These are phyloP conservation scores for Chiridota heheva DNA, from an alignment of 35 echinoderm and acorn worm species.

Conservation along the genomic window DNA sequence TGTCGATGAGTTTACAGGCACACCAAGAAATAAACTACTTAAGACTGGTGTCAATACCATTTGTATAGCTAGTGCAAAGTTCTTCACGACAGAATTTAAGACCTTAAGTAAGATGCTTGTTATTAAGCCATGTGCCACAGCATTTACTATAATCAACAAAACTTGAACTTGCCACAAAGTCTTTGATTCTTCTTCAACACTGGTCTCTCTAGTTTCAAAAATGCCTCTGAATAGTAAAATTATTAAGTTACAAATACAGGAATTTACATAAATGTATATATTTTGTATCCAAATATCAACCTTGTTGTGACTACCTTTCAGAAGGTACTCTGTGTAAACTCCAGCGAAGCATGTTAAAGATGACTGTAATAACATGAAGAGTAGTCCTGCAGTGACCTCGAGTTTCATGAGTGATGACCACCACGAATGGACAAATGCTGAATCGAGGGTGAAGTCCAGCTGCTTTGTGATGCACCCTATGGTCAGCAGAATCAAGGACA, in stretches of 20 bases:
- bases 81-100: slow-evolving; percentile 96
- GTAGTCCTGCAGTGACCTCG: not conserved
- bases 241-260: slow-evolving; percentile 61
- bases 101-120: slow-evolving; percentile 78
- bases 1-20: slow-evolving; percentile 47
- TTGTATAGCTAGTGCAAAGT: slow-evolving; percentile 81
- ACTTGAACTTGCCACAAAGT: slow-evolving; percentile 44
- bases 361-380: slow-evolving; percentile 67
- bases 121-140: slow-evolving; percentile 55
- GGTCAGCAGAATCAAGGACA: slow-evolving; percentile 73
- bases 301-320: slow-evolving; percentile 55
- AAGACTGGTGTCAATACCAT: slow-evolving; percentile 64
- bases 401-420: not conserved
- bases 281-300: slow-evolving; percentile 91
- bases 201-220: not conserved
- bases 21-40: slow-evolving; percentile 47
- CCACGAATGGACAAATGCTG: not conserved
- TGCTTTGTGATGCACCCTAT: slow-evolving; percentile 81
- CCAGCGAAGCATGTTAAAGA: slow-evolving; percentile 76
- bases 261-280: slow-evolving; percentile 83
- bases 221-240: not conserved
- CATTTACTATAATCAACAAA: slow-evolving; percentile 56
- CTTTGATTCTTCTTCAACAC: slow-evolving; percentile 8
- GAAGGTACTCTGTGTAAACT: slow-evolving; percentile 89
- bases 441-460: slow-evolving; percentile 14